These are phyloP conservation scores for Pasiphila rectangulata DNA, from an alignment of 2,888 invertebrate species.

Conservation along the genomic window DNA sequence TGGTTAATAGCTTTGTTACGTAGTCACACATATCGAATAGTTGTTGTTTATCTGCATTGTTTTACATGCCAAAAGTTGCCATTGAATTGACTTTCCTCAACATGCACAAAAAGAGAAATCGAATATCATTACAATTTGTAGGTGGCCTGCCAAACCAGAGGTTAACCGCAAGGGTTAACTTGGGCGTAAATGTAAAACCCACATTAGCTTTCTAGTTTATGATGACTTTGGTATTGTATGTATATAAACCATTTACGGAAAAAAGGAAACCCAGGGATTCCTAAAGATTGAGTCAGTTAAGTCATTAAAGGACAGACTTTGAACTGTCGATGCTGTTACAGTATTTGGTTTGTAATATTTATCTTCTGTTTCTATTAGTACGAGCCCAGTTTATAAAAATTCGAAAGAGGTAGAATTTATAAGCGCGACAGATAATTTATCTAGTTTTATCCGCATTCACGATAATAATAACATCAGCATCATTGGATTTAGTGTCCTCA, in stretches of 20 bases:
- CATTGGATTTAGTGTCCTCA: slow-evolving; percentile 1
- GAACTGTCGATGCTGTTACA: background rate
- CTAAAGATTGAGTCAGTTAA: slow-evolving; percentile 16
- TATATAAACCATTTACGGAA: slow-evolving; percentile 10
- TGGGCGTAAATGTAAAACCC: slow-evolving; percentile 27
- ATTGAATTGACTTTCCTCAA: slow-evolving; percentile 18
- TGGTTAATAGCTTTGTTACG: slow-evolving; percentile 6
- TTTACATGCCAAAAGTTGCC: slow-evolving; percentile 6
- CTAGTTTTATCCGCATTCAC: slow-evolving; percentile 15
- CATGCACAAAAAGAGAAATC: slow-evolving; percentile 25
- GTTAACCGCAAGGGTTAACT: slow-evolving; percentile 29
- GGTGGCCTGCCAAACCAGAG: slow-evolving; percentile 6
- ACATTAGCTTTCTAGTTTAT: slow-evolving; percentile 18
- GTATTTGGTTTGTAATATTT: background rate
- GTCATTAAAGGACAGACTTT: slow-evolving; percentile 6
- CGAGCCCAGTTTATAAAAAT: too few relatives aligned
- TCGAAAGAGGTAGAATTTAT: too few relatives aligned
- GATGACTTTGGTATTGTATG: slow-evolving; percentile 6
- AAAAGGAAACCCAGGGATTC: slow-evolving; percentile 15
- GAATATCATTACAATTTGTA: slow-evolving; percentile 12
- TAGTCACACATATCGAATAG: slow-evolving; percentile 12
- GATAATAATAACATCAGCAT: slow-evolving; percentile 3
- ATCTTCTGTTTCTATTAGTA: too few relatives aligned
- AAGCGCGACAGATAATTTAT: slow-evolving; percentile 8
- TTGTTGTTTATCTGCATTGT: background rate